These are phyloP conservation scores for Cardiocondyla obscurior DNA, from an alignment of 1,140 invertebrate genomes.

Conservation along the genomic window DNA sequence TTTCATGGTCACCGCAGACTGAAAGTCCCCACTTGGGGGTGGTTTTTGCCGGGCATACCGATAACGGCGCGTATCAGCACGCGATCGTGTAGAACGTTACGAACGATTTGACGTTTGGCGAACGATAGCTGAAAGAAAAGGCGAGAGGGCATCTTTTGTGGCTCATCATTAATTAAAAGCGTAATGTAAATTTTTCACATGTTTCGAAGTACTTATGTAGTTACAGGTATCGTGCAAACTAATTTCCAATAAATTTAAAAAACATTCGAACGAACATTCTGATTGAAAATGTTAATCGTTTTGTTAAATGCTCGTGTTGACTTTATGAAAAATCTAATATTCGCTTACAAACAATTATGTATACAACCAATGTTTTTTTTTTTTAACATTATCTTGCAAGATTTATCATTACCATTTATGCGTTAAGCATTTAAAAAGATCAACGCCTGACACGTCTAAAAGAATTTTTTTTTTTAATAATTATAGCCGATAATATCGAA, in stretches of 20 bases:
- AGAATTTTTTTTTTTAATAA: not conserved
- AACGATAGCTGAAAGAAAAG: not conserved
- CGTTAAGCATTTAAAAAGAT: not conserved
- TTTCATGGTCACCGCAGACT: conserved; percentile 76
- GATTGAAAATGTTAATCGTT: conserved; percentile 9
- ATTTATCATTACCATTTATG: not conserved
- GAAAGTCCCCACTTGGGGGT: conserved; percentile 58
- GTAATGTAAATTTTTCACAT: not conserved
- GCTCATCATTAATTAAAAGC: not conserved
- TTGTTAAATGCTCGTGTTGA: not conserved
- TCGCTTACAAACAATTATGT: not conserved
- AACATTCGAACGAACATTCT: not conserved
- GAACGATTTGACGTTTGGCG: conserved; percentile 40
- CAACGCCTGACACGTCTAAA: not conserved
- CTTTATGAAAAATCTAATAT: not conserved
- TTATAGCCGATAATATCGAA: not conserved
- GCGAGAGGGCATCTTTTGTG: not conserved
- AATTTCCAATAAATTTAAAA: not conserved
- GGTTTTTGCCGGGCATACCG: conserved; percentile 10
- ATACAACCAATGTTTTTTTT: not conserved
- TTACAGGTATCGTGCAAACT: not conserved
- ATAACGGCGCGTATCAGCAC: conserved; percentile 21
- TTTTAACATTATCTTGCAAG: not conserved
- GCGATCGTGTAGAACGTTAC: conserved; percentile 38
- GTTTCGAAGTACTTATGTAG: not conserved